Evolutionary conservation across 1,140 invertebrate species (phyloP).

Genomic region (Anastatus disparis): DNA sequence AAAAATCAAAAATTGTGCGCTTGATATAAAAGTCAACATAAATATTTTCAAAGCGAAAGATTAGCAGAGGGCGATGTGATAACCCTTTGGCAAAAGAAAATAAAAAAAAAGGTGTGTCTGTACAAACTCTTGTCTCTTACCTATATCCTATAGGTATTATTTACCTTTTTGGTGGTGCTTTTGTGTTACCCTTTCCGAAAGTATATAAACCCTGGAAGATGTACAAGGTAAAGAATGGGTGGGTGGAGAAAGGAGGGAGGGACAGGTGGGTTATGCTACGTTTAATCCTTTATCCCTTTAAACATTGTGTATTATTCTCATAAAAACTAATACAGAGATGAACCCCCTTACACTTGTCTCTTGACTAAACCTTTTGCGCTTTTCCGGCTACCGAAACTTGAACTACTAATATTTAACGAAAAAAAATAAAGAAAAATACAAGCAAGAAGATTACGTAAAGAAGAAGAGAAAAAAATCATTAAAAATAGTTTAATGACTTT

Average conservation of each 20-base stretch:
- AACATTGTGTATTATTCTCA: constrained; percentile 67
- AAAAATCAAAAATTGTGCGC: no score
- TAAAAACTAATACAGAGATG: constrained; percentile 65
- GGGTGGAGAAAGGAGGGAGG: constrained; percentile 52
- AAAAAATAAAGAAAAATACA: constrained; percentile 44
- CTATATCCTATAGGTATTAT: constrained; percentile 44
- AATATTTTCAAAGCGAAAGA: constrained; percentile 10
- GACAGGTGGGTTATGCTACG: constrained; percentile 56
- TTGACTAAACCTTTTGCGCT: background rate
- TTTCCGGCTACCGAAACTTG: constrained; percentile 40
- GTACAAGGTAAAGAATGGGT: constrained; percentile 52
- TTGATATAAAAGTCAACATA: constrained; percentile 9
- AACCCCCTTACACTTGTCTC: constrained; percentile 35
- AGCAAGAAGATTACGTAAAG: constrained; percentile 17
- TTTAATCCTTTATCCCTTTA: constrained; percentile 68
- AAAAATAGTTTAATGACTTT: no score
- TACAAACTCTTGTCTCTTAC: background rate
- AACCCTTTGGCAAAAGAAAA: no score
- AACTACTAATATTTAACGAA: constrained; percentile 9
- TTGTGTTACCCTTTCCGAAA: constrained; percentile 23
- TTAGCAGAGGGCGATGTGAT: background rate
- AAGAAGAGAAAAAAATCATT: no score
- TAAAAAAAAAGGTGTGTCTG: constrained; percentile 2
- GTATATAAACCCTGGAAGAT: constrained; percentile 52
- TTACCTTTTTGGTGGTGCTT: no score